Base-by-base conservation (phyloP, 2,113 vertebrate species). In the Phyllopteryx taeniolatus region DNA sequence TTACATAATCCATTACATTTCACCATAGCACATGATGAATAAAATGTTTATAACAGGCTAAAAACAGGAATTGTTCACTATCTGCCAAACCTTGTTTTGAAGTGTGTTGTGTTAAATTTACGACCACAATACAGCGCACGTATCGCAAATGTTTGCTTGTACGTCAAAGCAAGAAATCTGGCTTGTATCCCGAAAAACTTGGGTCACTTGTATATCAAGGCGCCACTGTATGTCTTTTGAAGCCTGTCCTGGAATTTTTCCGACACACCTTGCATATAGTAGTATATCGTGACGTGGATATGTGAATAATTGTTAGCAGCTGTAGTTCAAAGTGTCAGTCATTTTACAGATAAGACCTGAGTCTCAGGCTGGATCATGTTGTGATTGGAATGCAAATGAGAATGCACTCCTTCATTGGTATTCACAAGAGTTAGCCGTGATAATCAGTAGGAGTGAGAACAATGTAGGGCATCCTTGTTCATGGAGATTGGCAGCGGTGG, bases 311-410 rank as follows among this genome's bases (percentile, higher is more conserved):
- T 67, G 67, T 67, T 1, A 12, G 2, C 44, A 14, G 68, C 63
- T 31, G 88, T 81, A 39, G 82, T 87, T 87, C 77, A 74, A 80
- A 87, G 78, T 76, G 60, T 75, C 81, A 83, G 82, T 90, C 57
- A 73, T 77, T 73, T 71, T 57, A 12, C 33, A 4, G 61, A 60
- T n/a, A 17, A 72, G 74, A 77, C 68, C 64, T 51, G 68, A 27
- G 42, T 1, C 70, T 42, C 43, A n/a, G 73, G 83, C 82, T 56
- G 79, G 76, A 81, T 85, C 77, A 42, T 81, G 86, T 78, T 57
- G 64, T 82, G 81, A 90, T 84, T 86, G 85, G 87, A 88, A 90
- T 90, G 84, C 85, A 86, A 90, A 90, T 82, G 85, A 72, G 76
- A 73, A 66, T 5, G 56, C 10, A 57, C 4, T 1, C 53, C 85